Evolutionary conservation across 2,113 vertebrate species (phyloP).

Genomic region (Centrocercus urophasianus): DNA sequence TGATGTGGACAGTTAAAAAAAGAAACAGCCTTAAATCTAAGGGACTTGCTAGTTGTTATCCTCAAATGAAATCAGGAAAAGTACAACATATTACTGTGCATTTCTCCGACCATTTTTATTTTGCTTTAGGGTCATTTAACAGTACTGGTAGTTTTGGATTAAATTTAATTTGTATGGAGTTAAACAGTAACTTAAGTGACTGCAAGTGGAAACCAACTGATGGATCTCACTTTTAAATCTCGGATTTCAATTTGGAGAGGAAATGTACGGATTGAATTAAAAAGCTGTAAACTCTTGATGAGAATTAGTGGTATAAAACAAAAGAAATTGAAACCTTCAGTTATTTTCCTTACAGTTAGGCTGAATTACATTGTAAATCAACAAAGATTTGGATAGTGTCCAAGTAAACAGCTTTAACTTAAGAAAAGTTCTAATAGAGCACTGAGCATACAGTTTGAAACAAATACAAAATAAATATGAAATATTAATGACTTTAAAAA

Average conservation of each 20-base stretch:
- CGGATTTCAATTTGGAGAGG: conserved; percentile 4
- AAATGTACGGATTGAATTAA: conserved; percentile 41
- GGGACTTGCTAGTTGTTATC: not conserved
- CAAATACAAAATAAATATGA: conserved; percentile 77
- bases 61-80: conserved; percentile 16
- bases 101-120: conserved; percentile 38
- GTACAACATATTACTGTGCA: not conserved
- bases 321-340: conserved; percentile 55
- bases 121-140: conserved; percentile 45
- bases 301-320: conserved; percentile 56
- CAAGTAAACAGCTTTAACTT: conserved; percentile 74
- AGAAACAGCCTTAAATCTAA: not conserved
- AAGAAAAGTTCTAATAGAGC: conserved; percentile 73
- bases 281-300: conserved; percentile 52
- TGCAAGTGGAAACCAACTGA: conserved; percentile 41
- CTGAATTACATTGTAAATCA: conserved; percentile 72
- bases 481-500: conserved; percentile 77
- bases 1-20: not conserved
- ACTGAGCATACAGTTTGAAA: conserved; percentile 66
- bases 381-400: conserved; percentile 49
- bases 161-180: conserved; percentile 51
- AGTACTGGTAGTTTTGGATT: conserved; percentile 49
- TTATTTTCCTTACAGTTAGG: conserved; percentile 49
- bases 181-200: conserved; percentile 58
- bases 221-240: conserved; percentile 34